Base-by-base conservation (phyloP, 30 jellyfish, hydroid and myxozoan species). In the Clytia hemisphaerica region DNA sequence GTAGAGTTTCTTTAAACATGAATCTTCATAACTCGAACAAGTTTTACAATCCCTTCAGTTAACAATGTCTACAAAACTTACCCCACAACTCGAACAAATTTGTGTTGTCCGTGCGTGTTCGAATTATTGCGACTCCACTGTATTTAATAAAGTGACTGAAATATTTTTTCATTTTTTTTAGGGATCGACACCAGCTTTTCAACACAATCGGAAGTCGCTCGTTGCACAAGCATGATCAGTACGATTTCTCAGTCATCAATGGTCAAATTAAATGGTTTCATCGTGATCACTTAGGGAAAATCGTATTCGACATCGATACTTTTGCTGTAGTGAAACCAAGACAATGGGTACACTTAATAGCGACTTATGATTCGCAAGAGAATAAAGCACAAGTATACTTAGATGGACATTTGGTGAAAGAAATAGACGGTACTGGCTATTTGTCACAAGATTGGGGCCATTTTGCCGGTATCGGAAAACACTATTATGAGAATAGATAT, bases 381-480 rank as follows among this genome's bases (percentile, higher is more conserved):
- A 60, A 77, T 25, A 83, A 83, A 58, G 95, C 95, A 58, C 68
- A 83, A 59, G 82, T 75, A 27, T 83, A 36, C 51, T 71, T 83
- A 19, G 72, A 76, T 59, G 95, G 95, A 50, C 76, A 64, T 28
- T 58, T 83, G 12, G 92, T 83, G 24, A 83, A 83, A 83, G 95
- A 83, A 34, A 73, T 76, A 18, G 61, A 77, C 59, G 95, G 95
- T 7, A 42, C 84, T 44, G 95, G 95, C 51, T 83, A 74, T 48
- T 54, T 83, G 14, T 83, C 95, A 34, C 95, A 83, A 64, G 95
- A 83, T 50, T 83, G 95, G 95, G 95, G 95, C 14, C 95, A 83
- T 69, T 83, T 74, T 47, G 80, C 95, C 16, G 95, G 92, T 5
- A 83, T 83, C 30, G 95, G 95, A 12, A 71, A 73, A 33, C 95